phyloP scores from a whole-genome alignment of 2,888 invertebrate species.

The Cephus pulcher region DNA sequence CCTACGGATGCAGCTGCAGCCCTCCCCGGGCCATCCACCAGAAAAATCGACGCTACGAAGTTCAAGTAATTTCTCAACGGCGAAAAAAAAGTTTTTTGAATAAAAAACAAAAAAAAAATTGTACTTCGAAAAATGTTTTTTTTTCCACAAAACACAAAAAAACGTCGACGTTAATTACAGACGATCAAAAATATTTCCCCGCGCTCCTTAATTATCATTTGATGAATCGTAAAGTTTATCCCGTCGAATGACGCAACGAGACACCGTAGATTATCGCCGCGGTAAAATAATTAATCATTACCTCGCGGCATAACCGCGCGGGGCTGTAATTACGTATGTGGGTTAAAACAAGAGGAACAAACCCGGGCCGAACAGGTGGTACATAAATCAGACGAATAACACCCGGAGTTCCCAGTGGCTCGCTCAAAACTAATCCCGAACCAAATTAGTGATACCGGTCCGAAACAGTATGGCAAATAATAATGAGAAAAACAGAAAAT shows the following conservation, averaged over 20 bases:
- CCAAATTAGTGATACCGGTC: neutral
- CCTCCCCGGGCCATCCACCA: too few species aligned
- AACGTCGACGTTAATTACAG: too few species aligned
- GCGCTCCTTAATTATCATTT: too few species aligned
- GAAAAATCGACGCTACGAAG: neutral
- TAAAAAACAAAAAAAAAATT: too few species aligned
- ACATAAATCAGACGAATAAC: neutral
- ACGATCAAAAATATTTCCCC: too few species aligned
- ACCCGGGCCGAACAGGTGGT: neutral
- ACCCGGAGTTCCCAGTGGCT: neutral
- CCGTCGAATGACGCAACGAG: neutral
- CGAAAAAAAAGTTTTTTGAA: neutral
- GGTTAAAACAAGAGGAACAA: neutral
- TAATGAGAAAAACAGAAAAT: neutral
- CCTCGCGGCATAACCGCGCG: neutral
- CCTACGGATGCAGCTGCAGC: neutral
- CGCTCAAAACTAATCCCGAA: neutral
- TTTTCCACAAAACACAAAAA: too few species aligned
- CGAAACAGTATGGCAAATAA: neutral
- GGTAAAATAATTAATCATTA: neutral
- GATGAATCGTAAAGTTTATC: neutral
- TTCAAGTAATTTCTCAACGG: neutral
- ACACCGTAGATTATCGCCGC: neutral
- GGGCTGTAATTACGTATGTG: neutral
- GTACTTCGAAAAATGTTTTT: too few species aligned